Base-by-base conservation (phyloP, 2,113 vertebrate genomes). In the Plotosus lineatus region DNA sequence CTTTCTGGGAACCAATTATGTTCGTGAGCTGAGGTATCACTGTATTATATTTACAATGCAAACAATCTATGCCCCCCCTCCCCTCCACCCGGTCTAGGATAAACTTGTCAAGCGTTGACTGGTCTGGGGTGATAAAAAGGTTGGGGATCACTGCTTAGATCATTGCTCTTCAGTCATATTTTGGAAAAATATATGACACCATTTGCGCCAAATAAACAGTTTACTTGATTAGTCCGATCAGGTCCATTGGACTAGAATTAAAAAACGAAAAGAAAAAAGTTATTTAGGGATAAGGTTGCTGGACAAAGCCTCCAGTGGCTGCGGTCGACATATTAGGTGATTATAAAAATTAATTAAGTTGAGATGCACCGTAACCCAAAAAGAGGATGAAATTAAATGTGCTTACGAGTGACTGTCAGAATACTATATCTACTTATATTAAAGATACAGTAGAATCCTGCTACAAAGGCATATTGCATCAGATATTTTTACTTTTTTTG, bases 301-400 rank as follows among this genome's bases (percentile, higher is more conserved):
- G 42, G 44, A 9, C 44, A 72, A 3, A 44, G 65, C 23, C 65
- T 69, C 17, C 26, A 72, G 1, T 31, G 15, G 42, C 17, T 48
- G 31, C 23, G 50, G 44, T 19, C 44, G 89, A 91, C 86, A 90
- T 86, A 91, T 92, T 92, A 92, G 92, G 91, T 90, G 89, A 92
- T 93, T 91, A 93, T 38, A 83, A 63, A 87, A 85, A 89, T 89
- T 90, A 87, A 83, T 77, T 46, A 58, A 38, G 75, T 80, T 80
- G 28, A 77, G 74, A 53, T 68, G 53, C 48, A n/a, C 55, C 42
- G n/a, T 19, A 48, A 46, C n/a, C 73, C 40, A 75, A 77, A 77
- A 1, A 61, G 42, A 63, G 69, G 61, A 28, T 38, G 42, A 21
- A 50, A 48, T 63, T 63, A 65, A 48, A n/a, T 50, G 19, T 19